Conservation (phyloP, 1,140 invertebrate species). For the Antheraea pernyi region DNA sequence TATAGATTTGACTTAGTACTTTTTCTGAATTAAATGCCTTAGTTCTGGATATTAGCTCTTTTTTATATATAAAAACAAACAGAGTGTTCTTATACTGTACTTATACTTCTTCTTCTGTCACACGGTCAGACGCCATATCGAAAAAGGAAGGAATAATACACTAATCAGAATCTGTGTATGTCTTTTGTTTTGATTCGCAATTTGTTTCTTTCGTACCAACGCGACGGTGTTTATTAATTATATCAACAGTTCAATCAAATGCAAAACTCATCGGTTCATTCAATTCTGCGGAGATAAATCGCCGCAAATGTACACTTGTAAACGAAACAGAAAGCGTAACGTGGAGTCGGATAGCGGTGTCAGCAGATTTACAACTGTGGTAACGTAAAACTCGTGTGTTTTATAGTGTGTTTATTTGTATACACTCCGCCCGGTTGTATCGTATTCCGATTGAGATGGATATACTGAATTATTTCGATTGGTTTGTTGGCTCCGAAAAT, state of each 20-base stretch:
- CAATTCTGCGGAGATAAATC: not conserved
- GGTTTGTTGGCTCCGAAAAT: not conserved
- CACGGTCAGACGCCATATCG: no score
- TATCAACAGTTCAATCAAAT: not conserved
- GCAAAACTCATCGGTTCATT: not conserved
- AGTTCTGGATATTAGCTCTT: no score
- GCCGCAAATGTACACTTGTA: not conserved
- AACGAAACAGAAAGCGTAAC: not conserved
- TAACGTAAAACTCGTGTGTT: not conserved
- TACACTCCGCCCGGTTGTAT: not conserved
- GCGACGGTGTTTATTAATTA: not conserved
- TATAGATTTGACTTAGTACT: no score
- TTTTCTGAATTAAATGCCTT: no score
- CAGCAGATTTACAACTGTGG: not conserved
- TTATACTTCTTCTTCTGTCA: no score
- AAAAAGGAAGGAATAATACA: no score
- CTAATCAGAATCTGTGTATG: no score
- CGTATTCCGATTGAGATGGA: not conserved
- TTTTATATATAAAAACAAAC: no score
- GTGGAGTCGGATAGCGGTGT: not conserved
- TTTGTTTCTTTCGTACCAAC: not conserved
- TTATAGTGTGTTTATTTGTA: not conserved
- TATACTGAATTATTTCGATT: not conserved
- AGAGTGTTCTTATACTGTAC: no score
- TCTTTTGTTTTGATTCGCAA: no score